Base-by-base conservation (phyloP, 1,140 invertebrate species). In the Pseudomyrmex cubaensis region DNA sequence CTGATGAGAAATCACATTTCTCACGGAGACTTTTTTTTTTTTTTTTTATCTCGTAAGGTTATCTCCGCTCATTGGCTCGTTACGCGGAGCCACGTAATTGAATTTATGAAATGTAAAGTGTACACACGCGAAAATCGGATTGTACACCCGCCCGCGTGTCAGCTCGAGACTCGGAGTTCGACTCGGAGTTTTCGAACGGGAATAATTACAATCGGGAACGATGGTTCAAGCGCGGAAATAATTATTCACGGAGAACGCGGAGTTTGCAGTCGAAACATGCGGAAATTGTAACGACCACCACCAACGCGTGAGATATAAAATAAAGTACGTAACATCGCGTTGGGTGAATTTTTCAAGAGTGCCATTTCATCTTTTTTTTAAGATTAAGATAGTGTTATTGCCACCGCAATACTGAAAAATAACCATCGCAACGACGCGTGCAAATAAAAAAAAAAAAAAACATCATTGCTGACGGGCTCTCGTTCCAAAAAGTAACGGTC, bases 241-340 rank as follows among this genome's bases (percentile, higher is more conserved):
- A 62, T 35, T 62, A 25, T 62, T 54, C 25, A 44, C 7, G 15
- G 25, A 25, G 25, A 25, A 25, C 25, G 25, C 25, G 25, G 56
- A 52, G 22, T 52, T 62, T 35, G 56, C 20, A 35, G 12, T 50
- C 74, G 56, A 25, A 25, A 69, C 54, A 52, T 70, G 59, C 64
- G 56, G 59, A 80, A 52, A 82, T 63, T 59, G n/a, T 17, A 63
- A 25, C 59, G 7, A 48, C 17, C n/a, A 64, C 56, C 63, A 82
- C 63, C 56, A 75, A 54, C 15, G 48, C 48, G 25, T 48, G 78
- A 17, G 56, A 17, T 46, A 75, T 63, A 46, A 35, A 35, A 35
- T 44, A 44, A 17, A 75, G 13, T 64, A 35, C 50, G 12, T 75
- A 63, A 75, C 13, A 52, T n/a, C 48, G 22, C 9, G 22, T 54